phyloP scores from a whole-genome alignment of 2,888 invertebrate genomes.

The Ophion ventricosus region DNA sequence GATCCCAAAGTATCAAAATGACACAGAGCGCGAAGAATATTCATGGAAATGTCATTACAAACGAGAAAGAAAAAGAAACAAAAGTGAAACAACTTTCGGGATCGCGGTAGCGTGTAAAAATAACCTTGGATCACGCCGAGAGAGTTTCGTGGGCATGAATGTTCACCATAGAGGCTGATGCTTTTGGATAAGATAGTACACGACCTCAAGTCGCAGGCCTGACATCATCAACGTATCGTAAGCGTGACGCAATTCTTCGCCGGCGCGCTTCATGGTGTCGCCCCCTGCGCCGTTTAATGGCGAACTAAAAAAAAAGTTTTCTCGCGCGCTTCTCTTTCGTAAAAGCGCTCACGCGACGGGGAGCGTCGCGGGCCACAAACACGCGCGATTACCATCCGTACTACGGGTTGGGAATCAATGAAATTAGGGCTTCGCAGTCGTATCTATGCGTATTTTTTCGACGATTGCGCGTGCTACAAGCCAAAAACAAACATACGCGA shows the following conservation, averaged over 20 bases:
- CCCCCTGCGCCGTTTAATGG: constrained; percentile 40
- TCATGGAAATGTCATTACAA: not conserved
- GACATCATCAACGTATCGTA: constrained; percentile 82
- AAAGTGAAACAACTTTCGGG: not conserved
- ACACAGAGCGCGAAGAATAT: not conserved
- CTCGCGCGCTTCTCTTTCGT: constrained; percentile 13
- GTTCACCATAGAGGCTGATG: constrained; percentile 70
- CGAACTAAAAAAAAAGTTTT: constrained; percentile 9
- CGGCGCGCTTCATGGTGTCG: constrained; percentile 44
- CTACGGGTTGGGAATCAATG: constrained; percentile 12
- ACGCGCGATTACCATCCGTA: not conserved
- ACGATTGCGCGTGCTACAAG: not conserved
- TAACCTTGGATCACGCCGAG: not conserved
- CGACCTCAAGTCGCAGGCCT: constrained; percentile 66
- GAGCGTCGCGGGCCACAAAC: not conserved
- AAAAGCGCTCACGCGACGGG: not conserved
- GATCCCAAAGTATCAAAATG: not conserved
- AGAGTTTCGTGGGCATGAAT: not conserved
- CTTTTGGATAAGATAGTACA: constrained; percentile 77
- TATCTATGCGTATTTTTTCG: not conserved
- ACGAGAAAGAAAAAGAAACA: not conserved
- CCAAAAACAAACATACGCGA: not conserved
- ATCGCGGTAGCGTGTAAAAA: not conserved
- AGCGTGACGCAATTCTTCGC: constrained; percentile 78
- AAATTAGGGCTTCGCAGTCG: not conserved